Percentiles rank a stretch among this genome's conserved stretches.
These are phyloP conservation scores for Cryptoprocta ferox DNA, from an alignment of 2,797 vertebrate species.

Conservation along the genomic window DNA sequence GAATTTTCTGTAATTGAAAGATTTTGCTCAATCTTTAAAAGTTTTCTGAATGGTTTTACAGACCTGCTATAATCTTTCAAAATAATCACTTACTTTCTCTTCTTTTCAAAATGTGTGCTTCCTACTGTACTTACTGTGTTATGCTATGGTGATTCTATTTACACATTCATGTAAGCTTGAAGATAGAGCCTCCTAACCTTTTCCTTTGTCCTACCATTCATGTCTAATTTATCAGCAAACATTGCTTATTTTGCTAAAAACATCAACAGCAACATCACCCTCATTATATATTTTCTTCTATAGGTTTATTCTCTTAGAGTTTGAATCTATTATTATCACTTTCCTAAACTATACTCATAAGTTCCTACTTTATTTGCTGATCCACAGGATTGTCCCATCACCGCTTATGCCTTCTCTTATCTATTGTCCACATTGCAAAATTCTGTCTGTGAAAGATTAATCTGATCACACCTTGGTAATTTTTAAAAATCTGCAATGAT, in stretches of 20 bases:
- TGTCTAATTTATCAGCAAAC: background rate
- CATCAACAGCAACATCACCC: background rate
- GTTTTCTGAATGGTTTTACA: constrained; percentile 36
- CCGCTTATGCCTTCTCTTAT: background rate
- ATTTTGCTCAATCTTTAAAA: background rate
- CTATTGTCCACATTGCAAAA: background rate
- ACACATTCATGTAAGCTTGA: background rate
- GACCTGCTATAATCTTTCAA: background rate
- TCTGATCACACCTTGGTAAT: background rate
- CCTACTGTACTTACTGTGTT: background rate
- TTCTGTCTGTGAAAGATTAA: background rate
- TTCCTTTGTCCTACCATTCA: background rate
- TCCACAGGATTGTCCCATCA: background rate
- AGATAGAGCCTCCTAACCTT: background rate
- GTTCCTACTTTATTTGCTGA: background rate
- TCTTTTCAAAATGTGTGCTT: background rate
- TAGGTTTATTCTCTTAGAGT: background rate
- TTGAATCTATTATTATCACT: background rate
- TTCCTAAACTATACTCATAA: background rate
- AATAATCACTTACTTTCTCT: constrained; percentile 4
- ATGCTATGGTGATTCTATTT: background rate
- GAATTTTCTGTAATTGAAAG: background rate
- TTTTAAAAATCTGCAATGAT: background rate
- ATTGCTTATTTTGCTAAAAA: constrained; percentile 5
- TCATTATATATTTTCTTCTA: background rate